Evolutionary conservation across 2,888 invertebrate genomes (phyloP).

Genomic region (Barypeithes pellucidus): DNA sequence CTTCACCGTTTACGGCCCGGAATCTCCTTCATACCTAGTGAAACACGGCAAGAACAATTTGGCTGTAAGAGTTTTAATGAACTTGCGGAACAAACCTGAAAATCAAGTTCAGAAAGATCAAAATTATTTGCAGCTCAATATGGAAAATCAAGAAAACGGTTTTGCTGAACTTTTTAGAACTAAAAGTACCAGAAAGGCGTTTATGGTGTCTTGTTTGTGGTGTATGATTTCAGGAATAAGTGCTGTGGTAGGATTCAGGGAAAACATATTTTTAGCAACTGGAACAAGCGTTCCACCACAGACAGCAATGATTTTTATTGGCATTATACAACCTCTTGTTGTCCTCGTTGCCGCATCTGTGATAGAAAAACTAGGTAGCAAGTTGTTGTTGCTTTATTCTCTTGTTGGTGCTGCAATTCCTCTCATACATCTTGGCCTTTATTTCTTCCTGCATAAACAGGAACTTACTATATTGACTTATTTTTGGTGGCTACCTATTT

Average conservation of each 20-base stretch:
- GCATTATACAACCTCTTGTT: conserved; percentile 81
- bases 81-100: conserved; percentile 48
- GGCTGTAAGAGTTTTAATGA: conserved; percentile 74
- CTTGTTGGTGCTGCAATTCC: conserved; percentile 77
- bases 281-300: conserved; percentile 76
- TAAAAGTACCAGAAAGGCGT: conserved; percentile 69
- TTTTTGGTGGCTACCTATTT: conserved; percentile 81
- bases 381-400: conserved; percentile 77
- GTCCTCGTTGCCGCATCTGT: conserved; percentile 81
- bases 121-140: conserved; percentile 28
- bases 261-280: conserved; percentile 80
- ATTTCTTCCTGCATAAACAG: conserved; percentile 54
- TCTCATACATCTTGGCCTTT: conserved; percentile 53
- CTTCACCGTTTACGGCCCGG: conserved; percentile 57
- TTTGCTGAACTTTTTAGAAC: conserved; percentile 48
- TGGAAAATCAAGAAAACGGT: conserved; percentile 51
- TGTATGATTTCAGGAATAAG: conserved; percentile 84
- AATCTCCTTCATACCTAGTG: conserved; percentile 59
- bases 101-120: conserved; percentile 51
- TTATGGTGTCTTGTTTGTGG: conserved; percentile 81
- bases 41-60: conserved; percentile 73
- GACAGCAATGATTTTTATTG: conserved; percentile 82
- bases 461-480: conserved; percentile 56
- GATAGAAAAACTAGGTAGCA: conserved; percentile 83
- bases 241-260: conserved; percentile 85